Conservation (phyloP, 2,888 invertebrate species). For the Pheosia gnoma region DNA sequence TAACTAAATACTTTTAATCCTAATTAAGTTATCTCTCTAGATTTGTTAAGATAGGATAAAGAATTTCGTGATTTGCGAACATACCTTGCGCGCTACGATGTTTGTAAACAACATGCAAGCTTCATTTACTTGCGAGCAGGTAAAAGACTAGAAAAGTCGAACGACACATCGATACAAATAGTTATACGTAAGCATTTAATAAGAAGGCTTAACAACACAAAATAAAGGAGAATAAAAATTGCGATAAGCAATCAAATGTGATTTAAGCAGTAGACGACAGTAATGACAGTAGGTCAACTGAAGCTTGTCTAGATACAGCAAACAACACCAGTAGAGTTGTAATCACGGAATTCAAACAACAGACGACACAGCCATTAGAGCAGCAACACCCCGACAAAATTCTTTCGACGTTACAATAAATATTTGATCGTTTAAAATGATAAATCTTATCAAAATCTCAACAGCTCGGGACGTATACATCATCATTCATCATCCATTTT, state of each 20-base stretch:
- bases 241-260: too few relatives aligned
- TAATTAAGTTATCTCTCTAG: too few relatives aligned
- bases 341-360: constrained; percentile 6
- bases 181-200: too few relatives aligned
- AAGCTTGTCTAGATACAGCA: neutral
- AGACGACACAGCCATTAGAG: constrained; percentile 16
- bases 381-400: constrained; percentile 22
- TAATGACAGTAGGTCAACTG: neutral
- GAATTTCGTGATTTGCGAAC: neutral
- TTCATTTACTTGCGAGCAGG: neutral
- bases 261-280: neutral
- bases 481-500: constrained; percentile 77
- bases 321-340: neutral
- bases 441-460: constrained; percentile 57
- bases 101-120: neutral
- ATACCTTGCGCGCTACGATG: neutral
- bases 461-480: constrained; percentile 62
- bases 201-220: too few relatives aligned
- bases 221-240: too few relatives aligned
- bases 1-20: constrained; percentile 1
- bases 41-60: neutral
- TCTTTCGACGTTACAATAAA: constrained; percentile 40
- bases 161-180: too few relatives aligned
- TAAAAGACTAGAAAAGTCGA: too few relatives aligned
- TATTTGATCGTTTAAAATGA: constrained; percentile 40